Conservation (phyloP, 2,888 invertebrate genomes). For the Agonopterix arenella region DNA sequence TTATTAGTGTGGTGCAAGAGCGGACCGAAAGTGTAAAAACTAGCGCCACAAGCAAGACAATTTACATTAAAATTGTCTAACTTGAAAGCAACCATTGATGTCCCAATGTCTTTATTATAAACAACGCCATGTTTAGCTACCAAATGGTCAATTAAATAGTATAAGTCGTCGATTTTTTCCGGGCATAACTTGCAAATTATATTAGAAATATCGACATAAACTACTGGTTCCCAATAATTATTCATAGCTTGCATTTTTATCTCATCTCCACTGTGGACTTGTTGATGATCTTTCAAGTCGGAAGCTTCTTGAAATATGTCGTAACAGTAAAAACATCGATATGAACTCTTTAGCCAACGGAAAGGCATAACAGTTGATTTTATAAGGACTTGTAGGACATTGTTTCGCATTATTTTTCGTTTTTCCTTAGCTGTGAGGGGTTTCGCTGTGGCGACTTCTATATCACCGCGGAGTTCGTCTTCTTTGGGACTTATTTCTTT, state of each 20-base stretch:
- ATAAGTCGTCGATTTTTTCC: constrained; percentile 41
- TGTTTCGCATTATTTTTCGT: constrained; percentile 50
- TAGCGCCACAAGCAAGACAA: constrained; percentile 52
- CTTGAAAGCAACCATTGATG: constrained; percentile 61
- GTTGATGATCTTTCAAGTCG: constrained; percentile 53
- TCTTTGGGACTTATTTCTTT: constrained; percentile 1
- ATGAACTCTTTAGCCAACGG: constrained; percentile 64
- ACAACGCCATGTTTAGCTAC: constrained; percentile 38
- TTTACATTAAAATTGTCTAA: constrained; percentile 50
- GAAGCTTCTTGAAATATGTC: constrained; percentile 62
- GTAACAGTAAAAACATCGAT: constrained; percentile 67
- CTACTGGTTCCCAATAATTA: constrained; percentile 63
- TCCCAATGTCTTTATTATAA: constrained; percentile 59
- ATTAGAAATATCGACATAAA: constrained; percentile 55
- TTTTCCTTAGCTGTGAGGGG: constrained; percentile 42
- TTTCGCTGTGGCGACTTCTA: constrained; percentile 8
- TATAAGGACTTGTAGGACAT: constrained; percentile 49
- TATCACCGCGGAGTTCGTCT: constrained; percentile 1
- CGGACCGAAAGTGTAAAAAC: constrained; percentile 60
- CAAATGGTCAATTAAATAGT: constrained; percentile 58
- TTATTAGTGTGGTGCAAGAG: constrained; percentile 62
- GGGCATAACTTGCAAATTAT: constrained; percentile 52
- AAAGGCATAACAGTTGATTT: constrained; percentile 64
- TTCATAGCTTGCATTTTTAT: constrained; percentile 54
- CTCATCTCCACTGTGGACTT: constrained; percentile 36